Percentiles rank a stretch among this genome's conserved stretches.
Conservation (phyloP, 1,140 invertebrate genomes). For the Drosophila insularis region DNA sequence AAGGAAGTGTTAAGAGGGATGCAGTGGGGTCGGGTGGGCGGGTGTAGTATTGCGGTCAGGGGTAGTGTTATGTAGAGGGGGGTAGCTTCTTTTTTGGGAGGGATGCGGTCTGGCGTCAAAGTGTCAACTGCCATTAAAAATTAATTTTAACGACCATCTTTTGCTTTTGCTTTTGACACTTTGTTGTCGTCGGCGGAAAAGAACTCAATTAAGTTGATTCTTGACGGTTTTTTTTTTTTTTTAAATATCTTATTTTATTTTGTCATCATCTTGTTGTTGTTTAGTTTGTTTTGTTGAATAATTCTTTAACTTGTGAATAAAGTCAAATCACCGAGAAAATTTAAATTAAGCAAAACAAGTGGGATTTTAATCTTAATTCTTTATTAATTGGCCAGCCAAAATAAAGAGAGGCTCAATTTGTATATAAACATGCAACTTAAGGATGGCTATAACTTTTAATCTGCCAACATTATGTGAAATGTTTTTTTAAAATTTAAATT, state of each 20-base stretch:
- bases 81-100: not conserved
- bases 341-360: slow-evolving; percentile 5
- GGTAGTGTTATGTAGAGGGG: not conserved
- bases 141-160: slow-evolving; percentile 57
- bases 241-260: not conserved
- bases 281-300: slow-evolving; percentile 1
- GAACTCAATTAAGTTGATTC: slow-evolving; percentile 10
- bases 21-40: slow-evolving; percentile 7
- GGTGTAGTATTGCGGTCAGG: not conserved
- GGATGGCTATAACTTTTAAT: too few relatives aligned
- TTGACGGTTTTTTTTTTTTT: slow-evolving; percentile 2
- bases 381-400: too few relatives aligned
- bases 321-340: not conserved
- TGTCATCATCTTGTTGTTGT: not conserved
- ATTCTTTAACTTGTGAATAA: slow-evolving; percentile 3
- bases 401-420: too few relatives aligned
- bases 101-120: slow-evolving; percentile 21
- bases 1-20: slow-evolving; percentile 23
- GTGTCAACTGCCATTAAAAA: slow-evolving; percentile 71
- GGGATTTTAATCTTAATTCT: not conserved
- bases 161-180: slow-evolving; percentile 48
- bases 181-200: slow-evolving; percentile 19
- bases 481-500: too few relatives aligned
- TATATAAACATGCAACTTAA: too few relatives aligned
- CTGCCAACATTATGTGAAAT: too few relatives aligned